Percentiles rank a stretch among this genome's conserved stretches.
Evolutionary conservation across 2,888 invertebrate species (phyloP).

Genomic region (Caenorhabditis panamensis): DNA sequence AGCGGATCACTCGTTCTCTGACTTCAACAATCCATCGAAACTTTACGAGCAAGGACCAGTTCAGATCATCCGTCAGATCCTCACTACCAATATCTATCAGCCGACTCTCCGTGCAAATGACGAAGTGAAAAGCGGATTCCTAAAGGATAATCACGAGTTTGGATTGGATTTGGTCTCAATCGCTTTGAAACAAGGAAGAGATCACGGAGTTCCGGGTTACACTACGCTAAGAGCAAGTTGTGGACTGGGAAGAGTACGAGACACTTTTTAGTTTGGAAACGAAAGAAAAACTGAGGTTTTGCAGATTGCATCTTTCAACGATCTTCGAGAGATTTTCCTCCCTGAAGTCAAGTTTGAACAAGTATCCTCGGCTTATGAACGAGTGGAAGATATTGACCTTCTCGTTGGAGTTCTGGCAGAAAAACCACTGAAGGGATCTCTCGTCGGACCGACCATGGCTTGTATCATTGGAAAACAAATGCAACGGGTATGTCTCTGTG

Average conservation of each 20-base stretch:
- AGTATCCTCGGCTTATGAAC: conserved; percentile 66
- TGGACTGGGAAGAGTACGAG: conserved; percentile 75
- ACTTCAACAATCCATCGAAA: conserved; percentile 79
- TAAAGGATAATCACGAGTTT: conserved; percentile 68
- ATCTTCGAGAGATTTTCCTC: conserved; percentile 71
- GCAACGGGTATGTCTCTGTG: conserved; percentile 72
- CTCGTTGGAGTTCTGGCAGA: conserved; percentile 80
- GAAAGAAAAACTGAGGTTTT: background rate
- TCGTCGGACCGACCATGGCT: conserved; percentile 80
- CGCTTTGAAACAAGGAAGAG: conserved; percentile 79
- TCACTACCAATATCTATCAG: conserved; percentile 66
- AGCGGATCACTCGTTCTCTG: conserved; percentile 66
- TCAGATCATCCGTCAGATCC: conserved; percentile 68
- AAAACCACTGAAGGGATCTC: conserved; percentile 75
- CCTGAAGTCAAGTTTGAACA: conserved; percentile 69
- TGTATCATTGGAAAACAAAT: conserved; percentile 81
- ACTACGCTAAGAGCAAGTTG: conserved; percentile 76
- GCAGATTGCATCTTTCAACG: conserved; percentile 71
- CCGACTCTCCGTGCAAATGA: conserved; percentile 70
- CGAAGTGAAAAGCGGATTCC: conserved; percentile 68
- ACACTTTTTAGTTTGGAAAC: background rate
- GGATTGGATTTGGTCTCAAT: conserved; percentile 80
- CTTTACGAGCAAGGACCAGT: conserved; percentile 78
- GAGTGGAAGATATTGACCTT: conserved; percentile 80
- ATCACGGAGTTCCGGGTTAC: conserved; percentile 80